A percentile compares a stretch with the other conserved stretches of the same genome.
Evolutionary conservation across 2,888 invertebrate genomes (phyloP).

Genomic region (Melinaea menophilus): DNA sequence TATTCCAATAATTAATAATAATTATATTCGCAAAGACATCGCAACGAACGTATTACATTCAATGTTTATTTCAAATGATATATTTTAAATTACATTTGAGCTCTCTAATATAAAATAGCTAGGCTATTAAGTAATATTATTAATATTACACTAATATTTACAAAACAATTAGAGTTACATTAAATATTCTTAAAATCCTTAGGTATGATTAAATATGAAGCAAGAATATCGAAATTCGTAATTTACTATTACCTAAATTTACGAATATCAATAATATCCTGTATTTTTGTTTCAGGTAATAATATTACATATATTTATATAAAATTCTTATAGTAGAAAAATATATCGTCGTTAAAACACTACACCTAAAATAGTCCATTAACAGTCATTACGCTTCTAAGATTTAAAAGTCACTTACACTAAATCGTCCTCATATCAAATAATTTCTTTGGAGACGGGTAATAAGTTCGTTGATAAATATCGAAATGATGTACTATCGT

Average conservation of each 20-base stretch:
- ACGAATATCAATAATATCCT: conserved; percentile 16
- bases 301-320: conserved; percentile 23
- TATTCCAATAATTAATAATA: neutral
- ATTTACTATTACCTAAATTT: conserved; percentile 15
- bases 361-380: conserved; percentile 38
- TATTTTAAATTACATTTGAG: neutral
- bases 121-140: neutral
- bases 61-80: conserved; percentile 1
- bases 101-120: neutral
- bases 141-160: neutral
- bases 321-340: conserved; percentile 52
- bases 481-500: conserved; percentile 42
- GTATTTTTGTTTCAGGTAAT: conserved; percentile 23
- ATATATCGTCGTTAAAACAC: conserved; percentile 39
- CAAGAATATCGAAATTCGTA: conserved; percentile 22
- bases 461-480: conserved; percentile 47
- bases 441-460: conserved; percentile 48
- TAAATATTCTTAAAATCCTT: neutral
- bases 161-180: neutral
- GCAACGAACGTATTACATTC: neutral
- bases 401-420: conserved; percentile 44
- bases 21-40: neutral
- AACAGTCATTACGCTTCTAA: conserved; percentile 27
- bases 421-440: conserved; percentile 71
- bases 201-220: conserved; percentile 11